Percentiles rank a stretch among this genome's conserved stretches.
These are phyloP conservation scores for Xylota segnis DNA, from an alignment of 2,888 invertebrate genomes.

Conservation along the genomic window DNA sequence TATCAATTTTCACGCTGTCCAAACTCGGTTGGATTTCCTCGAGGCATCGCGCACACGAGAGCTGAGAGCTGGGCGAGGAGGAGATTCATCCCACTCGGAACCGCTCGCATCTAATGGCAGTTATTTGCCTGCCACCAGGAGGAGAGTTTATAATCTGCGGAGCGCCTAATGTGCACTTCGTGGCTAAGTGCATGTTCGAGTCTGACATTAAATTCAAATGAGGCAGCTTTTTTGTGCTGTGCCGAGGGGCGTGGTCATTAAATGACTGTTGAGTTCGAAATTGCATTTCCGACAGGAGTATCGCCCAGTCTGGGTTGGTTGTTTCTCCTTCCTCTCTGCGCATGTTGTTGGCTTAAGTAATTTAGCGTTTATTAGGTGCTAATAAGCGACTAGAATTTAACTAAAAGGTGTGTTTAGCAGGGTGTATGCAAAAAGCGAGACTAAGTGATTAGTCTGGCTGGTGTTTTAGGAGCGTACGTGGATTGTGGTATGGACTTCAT, in stretches of 20 bases:
- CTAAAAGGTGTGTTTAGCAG: not conserved
- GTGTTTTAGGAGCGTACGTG: no score
- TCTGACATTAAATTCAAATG: conserved; percentile 69
- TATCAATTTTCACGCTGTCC: conserved; percentile 36
- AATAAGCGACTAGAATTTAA: not conserved
- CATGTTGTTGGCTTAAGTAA: not conserved
- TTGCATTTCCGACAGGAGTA: conserved; percentile 23
- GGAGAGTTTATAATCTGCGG: conserved; percentile 35
- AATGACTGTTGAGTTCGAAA: conserved; percentile 36
- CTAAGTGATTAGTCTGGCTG: not conserved
- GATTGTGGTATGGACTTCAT: no score
- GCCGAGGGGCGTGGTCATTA: conserved; percentile 22
- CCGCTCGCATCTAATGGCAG: conserved; percentile 52
- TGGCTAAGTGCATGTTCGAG: conserved; percentile 54
- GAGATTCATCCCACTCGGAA: conserved; percentile 3
- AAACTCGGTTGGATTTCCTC: not conserved
- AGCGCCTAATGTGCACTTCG: conserved; percentile 57
- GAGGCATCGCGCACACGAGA: conserved; percentile 30
- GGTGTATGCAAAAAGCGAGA: conserved; percentile 1
- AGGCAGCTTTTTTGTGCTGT: conserved; percentile 17
- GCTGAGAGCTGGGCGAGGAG: not conserved
- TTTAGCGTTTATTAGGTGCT: conserved; percentile 34
- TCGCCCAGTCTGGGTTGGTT: not conserved
- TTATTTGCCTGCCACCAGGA: conserved; percentile 49
- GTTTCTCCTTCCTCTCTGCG: not conserved